Conservation (phyloP, 2,797 vertebrate genomes). For the Odontamblyopus lacepedii region DNA sequence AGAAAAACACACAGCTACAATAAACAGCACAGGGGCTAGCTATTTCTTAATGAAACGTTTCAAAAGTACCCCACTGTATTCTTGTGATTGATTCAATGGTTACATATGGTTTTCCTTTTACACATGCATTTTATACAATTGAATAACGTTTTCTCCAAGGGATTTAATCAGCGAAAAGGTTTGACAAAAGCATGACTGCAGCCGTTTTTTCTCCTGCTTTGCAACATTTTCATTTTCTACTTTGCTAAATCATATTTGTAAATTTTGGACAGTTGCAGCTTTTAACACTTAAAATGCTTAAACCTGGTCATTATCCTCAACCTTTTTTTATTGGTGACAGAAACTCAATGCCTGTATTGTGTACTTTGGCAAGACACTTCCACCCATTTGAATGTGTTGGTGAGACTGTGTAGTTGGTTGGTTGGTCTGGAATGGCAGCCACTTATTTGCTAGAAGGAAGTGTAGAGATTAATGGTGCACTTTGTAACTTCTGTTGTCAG, state of each 20-base stretch:
- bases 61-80: slow-evolving; percentile 7
- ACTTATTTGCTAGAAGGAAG: too few relatives aligned
- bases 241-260: neutral
- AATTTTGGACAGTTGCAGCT: neutral
- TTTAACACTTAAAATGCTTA: neutral
- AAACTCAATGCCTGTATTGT: too few relatives aligned
- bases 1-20: slow-evolving; percentile 18
- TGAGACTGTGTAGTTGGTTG: too few relatives aligned
- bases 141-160: neutral
- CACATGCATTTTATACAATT: neutral
- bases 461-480: too few relatives aligned
- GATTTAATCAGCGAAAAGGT: slow-evolving; percentile 5
- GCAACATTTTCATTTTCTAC: neutral
- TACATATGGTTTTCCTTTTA: neutral
- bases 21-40: slow-evolving; percentile 4
- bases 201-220: slow-evolving; percentile 6
- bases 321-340: too few relatives aligned
- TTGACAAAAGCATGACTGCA: too few relatives aligned
- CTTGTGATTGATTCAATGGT: neutral
- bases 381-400: too few relatives aligned
- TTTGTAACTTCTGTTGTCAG: too few relatives aligned
- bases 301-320: too few relatives aligned
- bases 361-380: too few relatives aligned
- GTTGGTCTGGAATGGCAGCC: too few relatives aligned
- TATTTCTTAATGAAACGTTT: slow-evolving; percentile 26